Evolutionary conservation across 2,797 vertebrate species (phyloP).

Genomic region (Bradypodion ventrale): DNA sequence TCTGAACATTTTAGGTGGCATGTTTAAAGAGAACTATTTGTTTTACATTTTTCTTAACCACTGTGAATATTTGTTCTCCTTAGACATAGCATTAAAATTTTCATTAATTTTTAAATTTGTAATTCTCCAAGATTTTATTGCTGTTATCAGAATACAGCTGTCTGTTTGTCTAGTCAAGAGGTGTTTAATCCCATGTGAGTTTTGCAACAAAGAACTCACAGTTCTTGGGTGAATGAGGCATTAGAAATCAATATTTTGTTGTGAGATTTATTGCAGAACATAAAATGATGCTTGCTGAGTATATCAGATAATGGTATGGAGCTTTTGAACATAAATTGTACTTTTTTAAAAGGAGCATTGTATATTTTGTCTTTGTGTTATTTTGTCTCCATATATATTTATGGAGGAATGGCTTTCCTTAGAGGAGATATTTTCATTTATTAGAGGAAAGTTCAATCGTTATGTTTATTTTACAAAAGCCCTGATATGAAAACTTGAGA

Average conservation of each 20-base stretch:
- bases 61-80: neutral
- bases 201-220: neutral
- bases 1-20: neutral
- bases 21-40: neutral
- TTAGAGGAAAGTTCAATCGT: neutral
- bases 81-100: neutral
- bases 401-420: neutral
- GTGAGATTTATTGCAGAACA: neutral
- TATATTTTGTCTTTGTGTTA: neutral
- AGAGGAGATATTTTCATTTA: constrained; percentile 43
- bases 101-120: neutral
- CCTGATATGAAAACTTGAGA: neutral
- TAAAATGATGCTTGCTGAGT: neutral
- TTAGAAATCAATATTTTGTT: constrained; percentile 15
- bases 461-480: constrained; percentile 10
- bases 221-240: neutral
- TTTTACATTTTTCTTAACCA: neutral
- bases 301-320: neutral
- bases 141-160: neutral
- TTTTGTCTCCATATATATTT: constrained; percentile 33
- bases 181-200: neutral
- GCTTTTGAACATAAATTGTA: neutral
- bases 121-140: neutral
- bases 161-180: neutral
- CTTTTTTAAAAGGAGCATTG: accelerated